phyloP scores from a whole-genome alignment of 2,797 vertebrate genomes.

The Miichthys miiuy region DNA sequence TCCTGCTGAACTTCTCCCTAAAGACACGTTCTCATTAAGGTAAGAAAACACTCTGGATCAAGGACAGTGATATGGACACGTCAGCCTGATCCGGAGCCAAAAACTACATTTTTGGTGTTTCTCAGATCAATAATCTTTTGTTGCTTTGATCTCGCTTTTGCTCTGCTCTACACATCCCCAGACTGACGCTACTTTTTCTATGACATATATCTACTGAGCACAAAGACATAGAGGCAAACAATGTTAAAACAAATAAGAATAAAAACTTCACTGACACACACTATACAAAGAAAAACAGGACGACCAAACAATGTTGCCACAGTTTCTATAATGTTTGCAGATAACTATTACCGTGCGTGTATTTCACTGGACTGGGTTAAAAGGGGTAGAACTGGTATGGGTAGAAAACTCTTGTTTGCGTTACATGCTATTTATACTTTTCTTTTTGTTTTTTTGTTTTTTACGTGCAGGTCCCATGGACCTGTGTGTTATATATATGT shows the following conservation, averaged over 20 bases:
- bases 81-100: constrained; percentile 47
- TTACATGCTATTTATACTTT: not conserved
- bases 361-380: not conserved
- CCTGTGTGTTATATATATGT: too few species aligned
- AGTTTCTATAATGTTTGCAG: not conserved
- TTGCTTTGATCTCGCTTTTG: constrained; percentile 61
- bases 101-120: constrained; percentile 53
- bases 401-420: not conserved
- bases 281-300: not conserved
- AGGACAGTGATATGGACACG: constrained; percentile 36
- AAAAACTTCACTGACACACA: not conserved
- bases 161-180: constrained; percentile 33
- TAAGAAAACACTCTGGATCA: constrained; percentile 40
- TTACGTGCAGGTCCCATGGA: not conserved
- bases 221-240: constrained; percentile 22
- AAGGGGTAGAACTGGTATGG: too few species aligned
- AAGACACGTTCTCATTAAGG: constrained; percentile 39
- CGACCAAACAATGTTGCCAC: not conserved
- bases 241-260: not conserved
- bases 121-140: constrained; percentile 68
- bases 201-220: constrained; percentile 35
- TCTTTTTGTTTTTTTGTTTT: not conserved
- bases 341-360: not conserved
- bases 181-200: constrained; percentile 25
- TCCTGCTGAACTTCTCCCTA: constrained; percentile 22